Conservation (phyloP, 2,888 invertebrate species). For the Arge pagana region DNA sequence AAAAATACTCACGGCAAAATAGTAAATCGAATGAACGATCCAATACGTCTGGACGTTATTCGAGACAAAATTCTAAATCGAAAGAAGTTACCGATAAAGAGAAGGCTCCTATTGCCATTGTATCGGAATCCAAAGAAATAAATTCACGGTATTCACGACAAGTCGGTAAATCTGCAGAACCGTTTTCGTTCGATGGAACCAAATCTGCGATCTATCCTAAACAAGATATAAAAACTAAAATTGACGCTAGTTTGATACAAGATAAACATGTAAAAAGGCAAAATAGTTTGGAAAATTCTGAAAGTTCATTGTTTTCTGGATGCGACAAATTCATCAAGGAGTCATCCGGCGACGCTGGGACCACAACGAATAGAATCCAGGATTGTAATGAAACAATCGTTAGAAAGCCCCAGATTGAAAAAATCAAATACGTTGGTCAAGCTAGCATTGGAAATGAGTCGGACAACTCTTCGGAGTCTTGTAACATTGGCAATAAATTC, state of each 20-base stretch:
- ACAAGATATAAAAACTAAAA: slow-evolving; percentile 27
- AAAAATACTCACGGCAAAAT: neutral
- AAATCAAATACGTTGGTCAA: slow-evolving; percentile 48
- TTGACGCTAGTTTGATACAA: slow-evolving; percentile 24
- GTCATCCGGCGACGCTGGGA: neutral
- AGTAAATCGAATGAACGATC: slow-evolving; percentile 38
- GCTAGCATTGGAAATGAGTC: slow-evolving; percentile 31
- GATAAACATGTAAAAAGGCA: slow-evolving; percentile 6
- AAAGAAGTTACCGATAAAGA: slow-evolving; percentile 36
- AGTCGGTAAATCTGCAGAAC: slow-evolving; percentile 29
- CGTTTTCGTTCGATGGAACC: slow-evolving; percentile 8
- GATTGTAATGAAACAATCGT: slow-evolving; percentile 1
- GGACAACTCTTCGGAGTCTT: slow-evolving; percentile 34
- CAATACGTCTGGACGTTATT: slow-evolving; percentile 32
- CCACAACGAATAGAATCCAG: neutral
- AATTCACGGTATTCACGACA: slow-evolving; percentile 42
- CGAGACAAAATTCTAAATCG: slow-evolving; percentile 43
- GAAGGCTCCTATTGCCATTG: slow-evolving; percentile 38
- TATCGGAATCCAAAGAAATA: slow-evolving; percentile 39
- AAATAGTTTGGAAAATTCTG: slow-evolving; percentile 1
- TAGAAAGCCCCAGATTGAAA: slow-evolving; percentile 38
- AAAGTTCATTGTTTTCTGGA: slow-evolving; percentile 3
- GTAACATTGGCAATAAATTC: slow-evolving; percentile 42
- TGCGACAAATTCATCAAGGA: slow-evolving; percentile 13
- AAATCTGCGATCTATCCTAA: slow-evolving; percentile 25